Evolutionary conservation across 2,113 vertebrate species (phyloP), one percentile per base, ranked within the genome.

Genomic region (Bettongia penicillata): DNA sequence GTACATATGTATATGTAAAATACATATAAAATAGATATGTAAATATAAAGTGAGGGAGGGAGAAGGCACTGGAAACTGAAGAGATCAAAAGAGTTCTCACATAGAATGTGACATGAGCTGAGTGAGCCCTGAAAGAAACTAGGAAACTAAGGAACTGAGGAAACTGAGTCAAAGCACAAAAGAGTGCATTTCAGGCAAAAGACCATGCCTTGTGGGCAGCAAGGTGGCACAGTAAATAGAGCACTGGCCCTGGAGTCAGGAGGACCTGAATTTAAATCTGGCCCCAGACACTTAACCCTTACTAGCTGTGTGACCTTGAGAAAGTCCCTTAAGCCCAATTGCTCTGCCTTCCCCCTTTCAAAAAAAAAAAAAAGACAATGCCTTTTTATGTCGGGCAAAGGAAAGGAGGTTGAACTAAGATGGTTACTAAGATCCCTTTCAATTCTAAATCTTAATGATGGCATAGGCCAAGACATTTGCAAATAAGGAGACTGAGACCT

Each of bases 401-500:
- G 19, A 19, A 23, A 43, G 68, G n/a, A 84, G n/a, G 6, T 23
- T 84, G 68, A 4, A 43, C n/a, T 43, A 84, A 84, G 19, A 43
- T 84, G n/a, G 2, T 43, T 14, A 37, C 37, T 2, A 77, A 77
- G 37, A 77, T 77, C 14, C 37, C 61, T 77, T 77, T 77, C 37
- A n/a, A 1, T 77, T 77, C 31, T 77, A 19, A 77, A n/a, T n/a
- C 37, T 77, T 77, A n/a, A 77, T n/a, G 61, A 68, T 68, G 61
- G 19, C n/a, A 77, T 23, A 8, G 16, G n/a, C 2, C 68, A 84
- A 77, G 61, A 6, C 68, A 84, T 92, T 93, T 91, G 90, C 91
- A 51, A 28, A 93, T 48, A 91, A 90, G 93, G 93, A 96, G 90
- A 91, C 91, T 90, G 94, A 97, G 51, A 91, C 90, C 48, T 49